A percentile compares a stretch with the other conserved stretches of the same genome.
phyloP scores from a whole-genome alignment of 2,797 vertebrate species.

The Gobio occitaniae region DNA sequence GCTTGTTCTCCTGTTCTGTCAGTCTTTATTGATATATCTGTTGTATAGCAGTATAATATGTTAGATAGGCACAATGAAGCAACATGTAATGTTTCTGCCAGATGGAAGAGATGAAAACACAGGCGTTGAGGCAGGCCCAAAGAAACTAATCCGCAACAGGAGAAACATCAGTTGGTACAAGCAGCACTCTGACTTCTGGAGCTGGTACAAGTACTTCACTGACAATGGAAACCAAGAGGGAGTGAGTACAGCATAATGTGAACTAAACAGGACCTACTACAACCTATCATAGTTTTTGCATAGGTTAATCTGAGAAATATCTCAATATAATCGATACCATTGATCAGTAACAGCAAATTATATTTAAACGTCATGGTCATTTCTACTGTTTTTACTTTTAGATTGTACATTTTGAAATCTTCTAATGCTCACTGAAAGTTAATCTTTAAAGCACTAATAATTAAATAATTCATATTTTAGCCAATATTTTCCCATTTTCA shows the following conservation, averaged over 20 bases:
- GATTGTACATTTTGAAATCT: not conserved
- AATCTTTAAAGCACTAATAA: not conserved
- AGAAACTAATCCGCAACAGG: constrained; percentile 76
- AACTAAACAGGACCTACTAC: not conserved
- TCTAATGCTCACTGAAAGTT: not conserved
- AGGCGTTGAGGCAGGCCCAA: constrained; percentile 50
- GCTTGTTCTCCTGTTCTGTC: constrained; percentile 3
- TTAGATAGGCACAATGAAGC: not conserved
- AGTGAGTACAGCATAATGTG: constrained; percentile 70
- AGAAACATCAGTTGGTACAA: constrained; percentile 86
- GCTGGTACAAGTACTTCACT: constrained; percentile 83
- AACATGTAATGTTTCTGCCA: not conserved
- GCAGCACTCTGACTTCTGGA: constrained; percentile 84
- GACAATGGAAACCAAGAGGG: constrained; percentile 81
- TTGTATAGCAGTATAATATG: not conserved
- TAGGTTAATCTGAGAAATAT: not conserved
- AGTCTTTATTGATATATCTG: constrained; percentile 1
- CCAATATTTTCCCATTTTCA: not conserved
- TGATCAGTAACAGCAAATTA: not conserved
- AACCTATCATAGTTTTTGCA: not conserved
- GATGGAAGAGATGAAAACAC: constrained; percentile 57
- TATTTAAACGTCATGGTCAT: not conserved
- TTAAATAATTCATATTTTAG: not conserved
- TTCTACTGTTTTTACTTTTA: not conserved
- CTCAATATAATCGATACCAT: not conserved